Base-by-base conservation (phyloP, 2,797 vertebrate genomes). In the Thaleichthys pacificus region DNA sequence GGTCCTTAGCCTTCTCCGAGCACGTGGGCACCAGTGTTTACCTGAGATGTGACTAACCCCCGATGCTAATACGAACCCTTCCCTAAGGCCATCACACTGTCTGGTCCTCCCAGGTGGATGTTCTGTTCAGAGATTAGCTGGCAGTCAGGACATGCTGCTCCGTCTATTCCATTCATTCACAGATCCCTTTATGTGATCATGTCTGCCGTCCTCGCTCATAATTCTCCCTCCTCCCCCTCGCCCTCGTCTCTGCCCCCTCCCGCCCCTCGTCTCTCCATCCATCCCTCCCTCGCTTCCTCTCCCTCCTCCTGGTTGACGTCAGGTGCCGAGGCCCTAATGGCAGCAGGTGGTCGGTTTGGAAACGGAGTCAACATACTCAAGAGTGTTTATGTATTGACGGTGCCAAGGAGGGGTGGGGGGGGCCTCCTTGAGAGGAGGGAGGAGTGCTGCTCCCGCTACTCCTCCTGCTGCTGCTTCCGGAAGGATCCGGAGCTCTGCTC, bases 91-190 rank as follows among this genome's bases (percentile, higher is more conserved):
- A 1, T 12, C 42, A 1, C 42, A 3, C 9, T 47, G 8, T 47
- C 42, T n/a, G 26, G 14, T 62, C 61, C 32, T 62, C 61, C 82
- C 83, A 74, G 80, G 83, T 81, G 88, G 86, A 89, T 84, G 84
- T 86, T 85, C 87, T 90, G 80, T 89, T 81, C 86, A 82, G 60
- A 80, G 89, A 89, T 22, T 47, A 47, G 21, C 12, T 24, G 38
- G 21, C 35, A 38, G 61, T 17, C 62, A n/a, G 28, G 21, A n/a
- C 19, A 38, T 7, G 62, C 24, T 5, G 24, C 65, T 51, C 65
- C 11, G 14, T 56, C 66, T 56, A 15, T 54, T 54, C 6, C 66
- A 19, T 3, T 56, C 24, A n/a, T 26, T 56, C 49, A 9, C 54
- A 42, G 38, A 30, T 51, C 49, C 32, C 24, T 68, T 56, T 56